Base-by-base conservation (phyloP, 2,113 vertebrate species). In the Melanerpes aurifrons region DNA sequence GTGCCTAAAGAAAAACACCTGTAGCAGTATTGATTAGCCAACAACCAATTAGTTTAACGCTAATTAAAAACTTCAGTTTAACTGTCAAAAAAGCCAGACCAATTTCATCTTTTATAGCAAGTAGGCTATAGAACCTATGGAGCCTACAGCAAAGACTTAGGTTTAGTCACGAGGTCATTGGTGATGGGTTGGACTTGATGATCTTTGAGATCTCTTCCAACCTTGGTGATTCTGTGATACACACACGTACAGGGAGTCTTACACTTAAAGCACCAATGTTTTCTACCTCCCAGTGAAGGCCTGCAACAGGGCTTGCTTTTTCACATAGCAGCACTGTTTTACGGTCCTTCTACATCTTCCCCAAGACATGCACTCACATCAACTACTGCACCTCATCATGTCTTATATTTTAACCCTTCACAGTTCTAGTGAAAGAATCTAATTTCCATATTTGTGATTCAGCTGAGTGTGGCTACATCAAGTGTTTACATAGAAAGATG, bases 141-240 rank as follows among this genome's bases (percentile, higher is more conserved):
- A 63, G 9, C 40, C 47, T 90, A 71, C 32, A 86, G 53, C 56
- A 93, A 56, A 78, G 75, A 62, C 68, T 94, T 95, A 74, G 87
- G 53, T 26, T 63, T 40, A 40, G 40, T 40, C 40, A 40, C 11
- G 40, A 40, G 40, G 10, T 40, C 11, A 12, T 10, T 40, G 40
- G 40, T 40, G 40, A 40, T 12, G 11, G 40, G 40, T 40, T 40
- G 40, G 40, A 40, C 40, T 40, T 40, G 40, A 40, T 40, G 40
- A 40, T 40, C 40, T 40, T 40, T 40, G 40, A 40, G 40, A 12
- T 40, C 40, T 40, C 40, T 40, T 40, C 40, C 40, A 40, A 40
- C 40, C 40, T 40, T 40, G 40, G 40, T 40, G 40, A 40, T 40
- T 40, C 40, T 12, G 40, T 40, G 40, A 40, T 40, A 45, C 16